Evolutionary conservation across 2,888 invertebrate genomes (phyloP).

Genomic region (Perdita meconis): DNA sequence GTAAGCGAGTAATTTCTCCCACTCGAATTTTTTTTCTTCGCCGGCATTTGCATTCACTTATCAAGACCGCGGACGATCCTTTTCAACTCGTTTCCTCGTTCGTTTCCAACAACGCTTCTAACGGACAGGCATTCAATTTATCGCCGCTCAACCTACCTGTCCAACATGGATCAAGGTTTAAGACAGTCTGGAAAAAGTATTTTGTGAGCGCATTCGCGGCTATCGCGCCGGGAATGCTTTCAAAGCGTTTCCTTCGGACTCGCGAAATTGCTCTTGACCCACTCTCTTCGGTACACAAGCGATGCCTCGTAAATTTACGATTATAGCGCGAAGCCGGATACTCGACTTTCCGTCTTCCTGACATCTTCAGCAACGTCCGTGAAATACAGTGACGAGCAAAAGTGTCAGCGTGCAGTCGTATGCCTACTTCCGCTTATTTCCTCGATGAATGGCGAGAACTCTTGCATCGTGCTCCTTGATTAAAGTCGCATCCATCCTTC

Average conservation of each 20-base stretch:
- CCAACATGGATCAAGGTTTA: slow-evolving; percentile 31
- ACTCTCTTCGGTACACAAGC: slow-evolving; percentile 51
- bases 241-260: slow-evolving; percentile 44
- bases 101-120: slow-evolving; percentile 12
- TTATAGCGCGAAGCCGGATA: slow-evolving; percentile 51
- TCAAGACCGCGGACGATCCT: neutral
- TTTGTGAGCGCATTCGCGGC: slow-evolving; percentile 11
- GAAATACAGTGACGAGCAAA: slow-evolving; percentile 10
- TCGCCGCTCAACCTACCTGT: neutral
- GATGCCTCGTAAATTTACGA: slow-evolving; percentile 56
- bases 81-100: neutral
- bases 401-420: neutral
- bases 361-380: neutral
- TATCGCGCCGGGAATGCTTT: slow-evolving; percentile 40
- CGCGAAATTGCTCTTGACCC: slow-evolving; percentile 57
- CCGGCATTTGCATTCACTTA: neutral
- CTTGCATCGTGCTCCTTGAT: neutral
- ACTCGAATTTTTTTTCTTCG: too few relatives aligned
- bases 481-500: neutral
- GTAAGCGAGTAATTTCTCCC: too few relatives aligned
- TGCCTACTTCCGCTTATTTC: neutral
- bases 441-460: neutral
- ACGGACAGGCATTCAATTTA: slow-evolving; percentile 23
- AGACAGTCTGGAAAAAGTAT: slow-evolving; percentile 24
- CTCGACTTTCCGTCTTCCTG: slow-evolving; percentile 24